Conservation (phyloP, 2,113 vertebrate species). For the Megaceryle maxima region DNA sequence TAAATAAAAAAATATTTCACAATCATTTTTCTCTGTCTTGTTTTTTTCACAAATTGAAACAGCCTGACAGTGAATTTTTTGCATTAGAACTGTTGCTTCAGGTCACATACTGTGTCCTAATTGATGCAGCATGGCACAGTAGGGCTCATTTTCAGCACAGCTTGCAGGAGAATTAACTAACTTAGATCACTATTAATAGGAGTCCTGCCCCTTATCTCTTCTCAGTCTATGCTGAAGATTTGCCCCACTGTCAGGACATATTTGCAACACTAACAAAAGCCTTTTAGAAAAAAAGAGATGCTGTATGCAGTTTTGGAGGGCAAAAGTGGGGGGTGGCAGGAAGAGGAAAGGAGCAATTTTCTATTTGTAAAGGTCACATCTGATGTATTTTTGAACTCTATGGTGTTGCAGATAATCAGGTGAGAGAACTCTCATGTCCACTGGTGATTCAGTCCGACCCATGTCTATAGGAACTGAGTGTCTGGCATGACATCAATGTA, state of each 20-base stretch:
- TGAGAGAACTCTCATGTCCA: background rate
- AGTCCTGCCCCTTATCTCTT: background rate
- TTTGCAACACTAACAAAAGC: background rate
- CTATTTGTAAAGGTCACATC: background rate
- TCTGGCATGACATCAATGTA: background rate
- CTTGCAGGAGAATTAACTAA: background rate
- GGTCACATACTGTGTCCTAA: background rate
- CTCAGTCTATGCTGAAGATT: background rate
- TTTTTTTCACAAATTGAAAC: background rate
- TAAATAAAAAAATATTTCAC: background rate
- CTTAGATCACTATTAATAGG: background rate
- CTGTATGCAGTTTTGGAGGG: background rate
- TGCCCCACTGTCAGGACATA: background rate
- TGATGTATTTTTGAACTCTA: background rate
- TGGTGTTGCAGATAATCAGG: background rate
- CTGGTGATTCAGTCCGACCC: background rate
- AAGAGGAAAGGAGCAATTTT: background rate
- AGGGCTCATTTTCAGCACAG: conserved; percentile 39
- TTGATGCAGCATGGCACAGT: background rate
- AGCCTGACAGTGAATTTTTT: background rate
- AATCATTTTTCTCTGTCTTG: background rate
- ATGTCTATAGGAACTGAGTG: background rate
- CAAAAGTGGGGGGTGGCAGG: background rate
- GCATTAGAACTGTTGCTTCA: background rate
- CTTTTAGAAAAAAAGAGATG: background rate